These are phyloP conservation scores for Aphidius gifuensis DNA, from an alignment of 1,140 invertebrate species.

Conservation along the genomic window DNA sequence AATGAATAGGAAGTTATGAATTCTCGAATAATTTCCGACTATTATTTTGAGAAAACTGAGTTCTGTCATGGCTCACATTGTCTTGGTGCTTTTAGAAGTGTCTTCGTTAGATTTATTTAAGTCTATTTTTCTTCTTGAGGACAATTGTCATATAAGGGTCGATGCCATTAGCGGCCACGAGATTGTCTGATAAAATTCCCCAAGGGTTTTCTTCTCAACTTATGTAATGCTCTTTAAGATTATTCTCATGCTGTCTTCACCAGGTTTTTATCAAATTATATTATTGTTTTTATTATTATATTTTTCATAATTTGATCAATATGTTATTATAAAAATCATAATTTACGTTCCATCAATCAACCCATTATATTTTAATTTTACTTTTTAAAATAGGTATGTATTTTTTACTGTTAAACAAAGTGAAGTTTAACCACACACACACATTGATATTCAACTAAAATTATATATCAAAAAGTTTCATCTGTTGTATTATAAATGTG, in stretches of 20 bases:
- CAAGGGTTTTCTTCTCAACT: constrained; percentile 24
- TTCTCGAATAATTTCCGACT: constrained; percentile 11
- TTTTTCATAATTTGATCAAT: too few species aligned
- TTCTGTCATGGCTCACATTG: background rate
- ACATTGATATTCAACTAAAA: too few species aligned
- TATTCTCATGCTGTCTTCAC: too few species aligned
- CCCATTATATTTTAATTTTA: too few species aligned
- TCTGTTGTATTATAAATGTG: too few species aligned
- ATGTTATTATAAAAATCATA: too few species aligned
- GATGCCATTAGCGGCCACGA: constrained; percentile 31
- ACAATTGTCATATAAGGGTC: constrained; percentile 44
- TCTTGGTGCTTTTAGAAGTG: constrained; percentile 2
- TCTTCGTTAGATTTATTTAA: constrained; percentile 27
- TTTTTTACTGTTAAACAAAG: too few species aligned
- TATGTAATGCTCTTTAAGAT: constrained; percentile 35
- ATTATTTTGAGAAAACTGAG: background rate
- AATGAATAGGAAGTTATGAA: constrained; percentile 10
- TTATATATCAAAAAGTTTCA: too few species aligned
- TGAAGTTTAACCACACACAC: background rate
- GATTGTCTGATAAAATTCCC: constrained; percentile 5
- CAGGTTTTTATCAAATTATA: too few species aligned
- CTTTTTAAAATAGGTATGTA: too few species aligned
- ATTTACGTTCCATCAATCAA: too few species aligned
- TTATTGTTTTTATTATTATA: too few species aligned
- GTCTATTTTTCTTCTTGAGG: constrained; percentile 31